phyloP scores from a whole-genome alignment of 2,113 vertebrate species.

The Trematomus loennbergii region DNA sequence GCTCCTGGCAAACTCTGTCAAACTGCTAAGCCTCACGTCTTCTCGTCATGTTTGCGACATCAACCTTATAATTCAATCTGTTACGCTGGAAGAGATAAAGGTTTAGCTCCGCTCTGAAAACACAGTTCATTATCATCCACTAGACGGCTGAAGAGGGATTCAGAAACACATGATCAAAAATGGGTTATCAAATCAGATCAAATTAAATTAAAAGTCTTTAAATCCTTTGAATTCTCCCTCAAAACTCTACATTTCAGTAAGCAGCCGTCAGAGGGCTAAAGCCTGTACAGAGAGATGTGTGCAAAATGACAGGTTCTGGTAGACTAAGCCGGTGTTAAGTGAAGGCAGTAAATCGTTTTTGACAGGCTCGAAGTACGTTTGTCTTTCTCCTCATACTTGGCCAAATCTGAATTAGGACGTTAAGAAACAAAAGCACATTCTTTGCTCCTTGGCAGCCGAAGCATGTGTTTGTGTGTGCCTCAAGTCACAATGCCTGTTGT shows the following conservation, averaged over 20 bases:
- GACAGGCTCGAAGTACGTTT: constrained; percentile 18
- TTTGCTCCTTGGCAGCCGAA: constrained; percentile 38
- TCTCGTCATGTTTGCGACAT: constrained; percentile 19
- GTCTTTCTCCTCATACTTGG: constrained; percentile 38
- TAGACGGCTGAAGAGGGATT: constrained; percentile 47
- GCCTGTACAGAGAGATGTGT: constrained; percentile 10
- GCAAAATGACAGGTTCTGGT: constrained; percentile 20
- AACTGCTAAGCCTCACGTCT: constrained; percentile 1
- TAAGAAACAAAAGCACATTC: constrained; percentile 63
- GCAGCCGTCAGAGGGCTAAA: constrained; percentile 2
- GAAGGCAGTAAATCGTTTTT: too few species aligned
- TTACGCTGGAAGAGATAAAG: neutral
- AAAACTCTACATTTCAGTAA: neutral
- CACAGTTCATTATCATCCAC: constrained; percentile 22
- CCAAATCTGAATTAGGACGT: constrained; percentile 50
- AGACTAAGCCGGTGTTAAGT: neutral
- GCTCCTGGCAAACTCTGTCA: constrained; percentile 10
- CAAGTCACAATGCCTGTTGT: constrained; percentile 52
- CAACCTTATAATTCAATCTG: constrained; percentile 28
- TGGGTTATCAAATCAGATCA: neutral
- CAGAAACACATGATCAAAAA: neutral
- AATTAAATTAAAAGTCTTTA: neutral
- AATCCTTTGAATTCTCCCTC: neutral
- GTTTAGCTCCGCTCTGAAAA: constrained; percentile 8
- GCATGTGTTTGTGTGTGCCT: constrained; percentile 43